Evolutionary conservation across 1,140 invertebrate species (phyloP).

Genomic region (Acromyrmex charruanus): DNA sequence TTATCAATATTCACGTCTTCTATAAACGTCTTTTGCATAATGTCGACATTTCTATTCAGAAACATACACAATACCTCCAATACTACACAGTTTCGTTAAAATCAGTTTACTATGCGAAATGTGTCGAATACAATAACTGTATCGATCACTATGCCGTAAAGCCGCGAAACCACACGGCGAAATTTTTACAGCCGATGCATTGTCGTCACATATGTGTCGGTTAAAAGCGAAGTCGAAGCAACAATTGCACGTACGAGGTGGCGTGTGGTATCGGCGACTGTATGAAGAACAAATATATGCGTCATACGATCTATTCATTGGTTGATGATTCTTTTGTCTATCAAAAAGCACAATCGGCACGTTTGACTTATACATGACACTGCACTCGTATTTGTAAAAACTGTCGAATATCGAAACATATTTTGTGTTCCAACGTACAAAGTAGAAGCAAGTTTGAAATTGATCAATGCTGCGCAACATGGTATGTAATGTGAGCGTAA

Average conservation of each 20-base stretch:
- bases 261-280: constrained; percentile 6
- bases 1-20: background rate
- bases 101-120: constrained; percentile 13
- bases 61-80: background rate
- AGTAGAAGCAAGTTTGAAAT: constrained; percentile 38
- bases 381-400: constrained; percentile 42
- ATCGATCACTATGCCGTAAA: constrained; percentile 22
- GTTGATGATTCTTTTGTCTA: constrained; percentile 57
- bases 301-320: constrained; percentile 26
- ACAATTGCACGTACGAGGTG: constrained; percentile 15
- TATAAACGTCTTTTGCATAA: constrained; percentile 20
- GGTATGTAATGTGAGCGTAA: background rate
- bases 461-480: constrained; percentile 14
- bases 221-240: constrained; percentile 47
- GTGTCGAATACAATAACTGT: constrained; percentile 26
- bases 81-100: background rate
- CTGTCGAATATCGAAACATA: constrained; percentile 5
- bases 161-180: background rate
- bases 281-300: constrained; percentile 45
- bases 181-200: constrained; percentile 44
- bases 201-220: constrained; percentile 10
- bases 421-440: constrained; percentile 26
- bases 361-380: constrained; percentile 31
- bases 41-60: constrained; percentile 17
- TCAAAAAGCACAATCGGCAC: constrained; percentile 40